Conservation (phyloP, 2,113 vertebrate genomes). For the Capreolus pygargus region DNA sequence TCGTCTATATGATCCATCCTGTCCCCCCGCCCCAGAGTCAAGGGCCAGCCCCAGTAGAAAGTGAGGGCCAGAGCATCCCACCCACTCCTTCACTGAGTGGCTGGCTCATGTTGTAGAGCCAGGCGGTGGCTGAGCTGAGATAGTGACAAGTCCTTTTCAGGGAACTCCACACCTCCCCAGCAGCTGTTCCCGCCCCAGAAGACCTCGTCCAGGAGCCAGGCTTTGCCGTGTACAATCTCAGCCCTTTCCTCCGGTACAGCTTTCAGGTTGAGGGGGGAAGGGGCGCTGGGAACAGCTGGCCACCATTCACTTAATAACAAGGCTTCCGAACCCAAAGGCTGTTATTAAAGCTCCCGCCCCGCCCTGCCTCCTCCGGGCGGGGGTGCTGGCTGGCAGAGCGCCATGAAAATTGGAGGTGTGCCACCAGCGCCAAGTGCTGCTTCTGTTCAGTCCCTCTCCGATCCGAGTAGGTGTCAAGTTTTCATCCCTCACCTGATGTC, state of each 20-base stretch:
- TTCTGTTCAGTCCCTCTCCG: conserved; percentile 45
- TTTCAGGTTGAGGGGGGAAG: conserved; percentile 28
- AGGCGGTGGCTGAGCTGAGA: not conserved
- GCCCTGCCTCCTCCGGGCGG: not conserved
- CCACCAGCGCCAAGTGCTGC: conserved; percentile 47
- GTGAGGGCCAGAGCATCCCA: not conserved
- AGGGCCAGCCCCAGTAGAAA: not conserved
- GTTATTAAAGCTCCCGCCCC: conserved; percentile 32
- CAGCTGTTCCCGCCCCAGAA: not conserved
- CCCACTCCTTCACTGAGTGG: not conserved
- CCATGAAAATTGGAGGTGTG: conserved; percentile 32
- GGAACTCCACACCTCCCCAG: not conserved
- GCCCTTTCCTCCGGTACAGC: not conserved
- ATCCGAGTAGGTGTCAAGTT: conserved; percentile 65
- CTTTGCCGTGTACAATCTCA: not conserved
- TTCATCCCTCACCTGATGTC: conserved; percentile 59
- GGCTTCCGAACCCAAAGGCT: conserved; percentile 26
- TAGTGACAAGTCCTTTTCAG: not conserved
- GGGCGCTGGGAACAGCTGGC: conserved; percentile 39
- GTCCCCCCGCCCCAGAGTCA: not conserved
- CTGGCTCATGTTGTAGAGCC: not conserved
- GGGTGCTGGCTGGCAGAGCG: not conserved
- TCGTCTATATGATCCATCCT: too few relatives aligned
- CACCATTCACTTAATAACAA: conserved; percentile 36
- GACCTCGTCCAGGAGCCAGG: not conserved